Evolutionary conservation across 2,113 vertebrate genomes (phyloP).

Genomic region (Hippocampus mohnikei): DNA sequence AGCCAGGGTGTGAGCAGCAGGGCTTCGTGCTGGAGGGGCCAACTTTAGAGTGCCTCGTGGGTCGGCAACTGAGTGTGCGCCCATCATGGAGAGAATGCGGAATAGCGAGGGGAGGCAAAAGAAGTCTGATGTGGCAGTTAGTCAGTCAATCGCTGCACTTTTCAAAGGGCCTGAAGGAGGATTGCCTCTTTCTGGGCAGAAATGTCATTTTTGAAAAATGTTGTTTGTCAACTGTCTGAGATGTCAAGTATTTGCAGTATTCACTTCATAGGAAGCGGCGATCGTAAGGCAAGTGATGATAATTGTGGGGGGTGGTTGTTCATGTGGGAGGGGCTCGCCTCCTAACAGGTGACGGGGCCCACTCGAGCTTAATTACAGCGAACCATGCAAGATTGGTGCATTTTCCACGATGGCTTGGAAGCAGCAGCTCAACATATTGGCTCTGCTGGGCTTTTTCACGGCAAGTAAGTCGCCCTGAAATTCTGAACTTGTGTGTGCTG

Average conservation of each 20-base stretch:
- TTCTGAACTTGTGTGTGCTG: background rate
- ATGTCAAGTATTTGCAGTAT: background rate
- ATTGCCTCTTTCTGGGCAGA: background rate
- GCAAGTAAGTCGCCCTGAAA: conserved; percentile 36
- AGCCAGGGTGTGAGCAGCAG: no score
- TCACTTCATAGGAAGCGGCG: background rate
- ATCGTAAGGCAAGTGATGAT: background rate
- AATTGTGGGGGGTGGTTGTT: background rate
- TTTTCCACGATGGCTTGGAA: conserved; percentile 37
- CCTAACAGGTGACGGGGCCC: conserved; percentile 2
- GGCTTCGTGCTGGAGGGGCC: no score
- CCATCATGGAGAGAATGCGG: no score
- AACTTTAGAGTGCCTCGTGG: no score
- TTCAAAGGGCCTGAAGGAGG: background rate
- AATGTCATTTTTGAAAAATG: background rate
- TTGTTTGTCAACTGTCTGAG: background rate
- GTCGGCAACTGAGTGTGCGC: no score
- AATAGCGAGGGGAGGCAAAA: no score
- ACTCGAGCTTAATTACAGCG: conserved; percentile 22
- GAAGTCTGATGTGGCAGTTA: background rate
- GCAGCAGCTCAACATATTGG: conserved; percentile 12
- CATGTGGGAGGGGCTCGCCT: conserved; percentile 16
- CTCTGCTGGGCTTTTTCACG: conserved; percentile 19
- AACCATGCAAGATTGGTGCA: background rate
- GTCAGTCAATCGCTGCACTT: background rate